Evolutionary conservation across 2,113 vertebrate species (phyloP), one percentile per base, ranked within the genome.

Genomic region (Malurus alboscapulatus): DNA sequence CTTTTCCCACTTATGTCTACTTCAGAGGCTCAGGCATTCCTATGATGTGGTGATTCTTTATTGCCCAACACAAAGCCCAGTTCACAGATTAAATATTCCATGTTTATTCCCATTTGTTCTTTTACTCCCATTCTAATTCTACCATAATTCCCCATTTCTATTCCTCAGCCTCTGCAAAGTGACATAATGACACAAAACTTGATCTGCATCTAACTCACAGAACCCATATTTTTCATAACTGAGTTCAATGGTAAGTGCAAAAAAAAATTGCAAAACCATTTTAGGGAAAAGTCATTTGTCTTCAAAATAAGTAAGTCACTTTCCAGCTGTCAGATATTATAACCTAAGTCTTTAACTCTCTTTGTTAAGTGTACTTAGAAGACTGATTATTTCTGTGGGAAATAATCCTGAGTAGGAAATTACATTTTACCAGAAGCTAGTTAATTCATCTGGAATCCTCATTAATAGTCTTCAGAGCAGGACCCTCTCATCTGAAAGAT

Each of bases 381-480:
- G 17, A 42, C 13, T n/a, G 38, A 65, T 32, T 71, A 3, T 61
- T 80, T 95, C 45, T 85, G 17, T 85, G 38, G 53, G 42, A 87
- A 94, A 82, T 22, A 53, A 73, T 54, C 73, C 10, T 65, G 29
- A 57, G 14, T 65, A 87, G 74, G 50, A 91, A 90, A 88, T 77
- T 68, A 26, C 25, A 42, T 72, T 93, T 92, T 81, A 68, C 11
- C 21, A 48, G 44, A 12, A 87, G 71, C 54, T 20, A 51, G 9
- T 63, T 84, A 53, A 85, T 82, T 89, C 34, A 50, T 76, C 66
- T 79, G 67, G 25, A 85, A 68, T 85, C 44, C n/a, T 84, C 54
- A 69, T 0, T 85, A 67, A 57, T 14, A 82, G 24, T 21, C 22
- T 79, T 91, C 45, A 76, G 78, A 90, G 8, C 14, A 91, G 48